phyloP scores from a whole-genome alignment of 2,113 vertebrate species.

The Empidonax alnorum region DNA sequence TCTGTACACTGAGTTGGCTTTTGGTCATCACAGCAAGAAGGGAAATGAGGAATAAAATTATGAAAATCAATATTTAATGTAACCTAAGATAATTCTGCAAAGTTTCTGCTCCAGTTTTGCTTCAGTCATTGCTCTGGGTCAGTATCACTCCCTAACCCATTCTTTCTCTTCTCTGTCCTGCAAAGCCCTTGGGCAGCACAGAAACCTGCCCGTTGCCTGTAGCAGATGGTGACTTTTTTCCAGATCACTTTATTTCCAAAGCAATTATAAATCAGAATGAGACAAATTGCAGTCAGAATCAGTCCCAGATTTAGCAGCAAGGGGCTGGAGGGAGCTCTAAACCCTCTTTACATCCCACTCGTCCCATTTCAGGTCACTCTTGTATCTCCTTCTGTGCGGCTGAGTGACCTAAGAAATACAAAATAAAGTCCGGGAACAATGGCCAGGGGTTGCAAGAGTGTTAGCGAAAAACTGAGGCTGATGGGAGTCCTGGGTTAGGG shows the following conservation, averaged over 20 bases:
- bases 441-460: not conserved
- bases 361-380: not conserved
- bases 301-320: not conserved
- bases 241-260: not conserved
- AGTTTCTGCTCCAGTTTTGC: not conserved
- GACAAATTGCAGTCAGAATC: not conserved
- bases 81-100: not conserved
- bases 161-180: not conserved
- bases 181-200: not conserved
- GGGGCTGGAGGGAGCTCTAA: not conserved
- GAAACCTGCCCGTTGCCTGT: not conserved
- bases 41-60: not conserved
- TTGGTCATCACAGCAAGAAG: not conserved
- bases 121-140: not conserved
- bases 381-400: not conserved
- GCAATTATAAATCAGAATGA: not conserved
- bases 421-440: not conserved
- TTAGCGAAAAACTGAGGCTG: not conserved
- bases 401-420: not conserved
- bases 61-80: fast-evolving
- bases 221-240: not conserved
- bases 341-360: not conserved
- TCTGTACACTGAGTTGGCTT: not conserved
- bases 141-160: fast-evolving
- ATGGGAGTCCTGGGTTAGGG: not conserved